Evolutionary conservation across 2,113 vertebrate genomes (phyloP), one percentile per base, ranked within the genome.

Genomic region (Ailuropoda melanoleuca): DNA sequence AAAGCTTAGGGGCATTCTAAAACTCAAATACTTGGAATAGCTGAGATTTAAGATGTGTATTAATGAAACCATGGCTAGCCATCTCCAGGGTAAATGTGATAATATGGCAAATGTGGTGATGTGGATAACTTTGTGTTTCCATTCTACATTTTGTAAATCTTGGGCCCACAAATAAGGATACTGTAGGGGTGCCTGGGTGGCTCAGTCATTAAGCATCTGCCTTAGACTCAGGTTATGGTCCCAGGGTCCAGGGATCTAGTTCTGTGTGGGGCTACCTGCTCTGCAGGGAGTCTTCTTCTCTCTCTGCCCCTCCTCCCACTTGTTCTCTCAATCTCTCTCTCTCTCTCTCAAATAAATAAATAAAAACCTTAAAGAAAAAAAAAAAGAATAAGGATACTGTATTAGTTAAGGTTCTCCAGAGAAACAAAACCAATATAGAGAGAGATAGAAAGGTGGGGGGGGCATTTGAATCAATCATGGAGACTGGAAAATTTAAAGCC

Each of bases 71-170:
- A 9, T 43, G 31, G 11, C 37, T 56, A 26, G 39, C 19, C 29
- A 21, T n/a, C n/a, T 86, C 50, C 9, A 39, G 31, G 23, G 46
- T 62, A 92, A 94, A 72, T 48, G 12, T 86, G 62, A 62, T 62
- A 43, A 91, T 86, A 70, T 37, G 31, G 24, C 55, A 89, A 92
- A 72, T 48, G 7, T 86, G 62, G 50, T 50, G 34, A 91, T 86
- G 75, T 37, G 31, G n/a, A 95, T 85, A 53, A 85, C 6, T 90
- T 91, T 34, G 46, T 58, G 91, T 88, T 39, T 60, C 2, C 39
- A 83, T 37, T 24, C 34, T 55, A 37, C n/a, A n/a, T 96, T 90
- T 96, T 75, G 56, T 88, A 96, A 82, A 90, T 64, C 37, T 70
- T 70, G 64, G 53, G n/a, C 46, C 24, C 34, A 84, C 31, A 3